Conservation (phyloP, 2,888 invertebrate genomes). For the Chouioia cunea region DNA sequence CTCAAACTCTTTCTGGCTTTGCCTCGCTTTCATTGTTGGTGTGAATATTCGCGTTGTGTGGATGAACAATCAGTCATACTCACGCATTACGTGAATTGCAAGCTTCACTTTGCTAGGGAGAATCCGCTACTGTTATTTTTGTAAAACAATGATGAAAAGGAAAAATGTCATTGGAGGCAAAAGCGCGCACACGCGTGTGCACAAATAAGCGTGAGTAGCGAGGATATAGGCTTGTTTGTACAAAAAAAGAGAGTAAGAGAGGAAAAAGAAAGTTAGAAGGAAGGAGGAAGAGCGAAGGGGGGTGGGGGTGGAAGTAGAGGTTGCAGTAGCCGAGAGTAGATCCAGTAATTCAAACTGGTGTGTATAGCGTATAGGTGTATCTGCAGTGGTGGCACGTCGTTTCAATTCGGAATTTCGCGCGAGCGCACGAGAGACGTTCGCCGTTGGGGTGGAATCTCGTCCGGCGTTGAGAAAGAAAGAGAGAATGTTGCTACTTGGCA, state of each 20-base stretch:
- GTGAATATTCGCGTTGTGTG: conserved; percentile 12
- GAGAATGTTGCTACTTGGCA: conserved; percentile 15
- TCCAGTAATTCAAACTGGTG: conserved; percentile 39
- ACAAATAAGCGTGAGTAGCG: conserved; percentile 36
- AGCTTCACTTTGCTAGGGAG: conserved; percentile 13
- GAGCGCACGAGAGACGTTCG: conserved; percentile 51
- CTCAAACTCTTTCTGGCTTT: conserved; percentile 45
- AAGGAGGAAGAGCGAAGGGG: conserved; percentile 6
- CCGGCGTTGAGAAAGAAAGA: conserved; percentile 45
- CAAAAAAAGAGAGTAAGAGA: too few species aligned
- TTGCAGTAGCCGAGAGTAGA: conserved; percentile 33
- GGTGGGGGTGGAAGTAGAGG: conserved; percentile 24
- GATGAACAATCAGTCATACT: too few species aligned
- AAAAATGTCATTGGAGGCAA: conserved; percentile 32
- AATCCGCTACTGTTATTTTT: conserved; percentile 22
- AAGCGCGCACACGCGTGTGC: conserved; percentile 31
- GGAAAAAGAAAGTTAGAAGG: too few species aligned
- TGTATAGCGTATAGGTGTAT: conserved; percentile 19
- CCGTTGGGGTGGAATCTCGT: conserved; percentile 54
- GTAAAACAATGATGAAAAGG: conserved; percentile 13
- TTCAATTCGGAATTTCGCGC: conserved; percentile 61
- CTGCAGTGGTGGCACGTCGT: conserved; percentile 48
- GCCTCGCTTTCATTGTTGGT: not conserved
- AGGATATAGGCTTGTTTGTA: conserved; percentile 32
- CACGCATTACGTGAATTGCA: conserved; percentile 7